Evolutionary conservation across 92 coral and sea anemone species (phyloP).

Genomic region (Siderastrea radians): DNA sequence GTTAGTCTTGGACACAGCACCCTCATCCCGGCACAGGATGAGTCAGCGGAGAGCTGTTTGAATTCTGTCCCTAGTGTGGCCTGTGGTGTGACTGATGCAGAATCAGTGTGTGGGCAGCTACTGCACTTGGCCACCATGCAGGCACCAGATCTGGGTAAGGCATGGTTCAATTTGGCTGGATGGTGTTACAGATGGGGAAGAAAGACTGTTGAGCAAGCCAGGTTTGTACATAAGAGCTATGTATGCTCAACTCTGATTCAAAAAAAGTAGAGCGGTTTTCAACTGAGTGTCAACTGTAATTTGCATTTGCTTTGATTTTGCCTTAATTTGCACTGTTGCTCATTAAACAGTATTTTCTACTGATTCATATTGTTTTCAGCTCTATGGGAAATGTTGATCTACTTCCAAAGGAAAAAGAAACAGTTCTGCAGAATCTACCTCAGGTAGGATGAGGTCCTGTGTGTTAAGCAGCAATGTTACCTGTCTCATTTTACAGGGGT

Average conservation of each 20-base stretch:
- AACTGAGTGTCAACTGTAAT: too few species aligned
- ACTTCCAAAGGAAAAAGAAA: constrained; percentile 84
- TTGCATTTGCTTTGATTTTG: too few species aligned
- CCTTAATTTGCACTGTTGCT: neutral
- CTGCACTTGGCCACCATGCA: constrained; percentile 90
- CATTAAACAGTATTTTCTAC: neutral
- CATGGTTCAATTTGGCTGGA: constrained; percentile 95
- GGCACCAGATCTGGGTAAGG: constrained; percentile 92
- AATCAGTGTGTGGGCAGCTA: constrained; percentile 92
- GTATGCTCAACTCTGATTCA: too few species aligned
- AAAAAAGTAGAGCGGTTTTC: too few species aligned
- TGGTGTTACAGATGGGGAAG: constrained; percentile 99
- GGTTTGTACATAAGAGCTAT: constrained; percentile 46
- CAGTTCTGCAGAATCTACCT: constrained; percentile 86
- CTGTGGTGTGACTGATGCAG: constrained; percentile 86
- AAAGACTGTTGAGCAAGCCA: constrained; percentile 97
- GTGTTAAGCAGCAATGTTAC: neutral
- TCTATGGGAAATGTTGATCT: constrained; percentile 96
- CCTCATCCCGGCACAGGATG: constrained; percentile 58
- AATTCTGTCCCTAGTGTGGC: constrained; percentile 75
- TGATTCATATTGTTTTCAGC: constrained; percentile 53
- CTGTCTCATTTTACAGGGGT: too few species aligned
- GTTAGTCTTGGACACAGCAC: constrained; percentile 81
- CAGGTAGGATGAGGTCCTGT: constrained; percentile 62
- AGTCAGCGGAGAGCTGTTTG: constrained; percentile 35